phyloP scores from a whole-genome alignment of 2,113 vertebrate genomes.

The Salvelinus namaycush region DNA sequence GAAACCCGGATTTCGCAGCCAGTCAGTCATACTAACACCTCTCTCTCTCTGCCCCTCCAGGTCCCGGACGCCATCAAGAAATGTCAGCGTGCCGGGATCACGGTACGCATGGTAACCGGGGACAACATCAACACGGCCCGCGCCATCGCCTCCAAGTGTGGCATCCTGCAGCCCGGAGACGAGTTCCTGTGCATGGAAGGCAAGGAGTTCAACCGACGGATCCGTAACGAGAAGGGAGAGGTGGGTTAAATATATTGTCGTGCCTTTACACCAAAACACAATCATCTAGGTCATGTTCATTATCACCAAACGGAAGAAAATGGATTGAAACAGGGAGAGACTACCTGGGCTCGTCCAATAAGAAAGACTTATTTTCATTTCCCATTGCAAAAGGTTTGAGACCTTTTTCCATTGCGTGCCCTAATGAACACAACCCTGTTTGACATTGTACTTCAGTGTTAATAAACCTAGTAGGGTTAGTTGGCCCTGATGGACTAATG shows the following conservation, averaged over 20 bases:
- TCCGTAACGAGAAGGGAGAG: conserved; percentile 99
- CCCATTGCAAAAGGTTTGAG: no score
- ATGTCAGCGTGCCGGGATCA: conserved; percentile 96
- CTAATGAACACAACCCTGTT: no score
- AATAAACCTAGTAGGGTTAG: no score
- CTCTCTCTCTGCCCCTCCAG: conserved; percentile 57
- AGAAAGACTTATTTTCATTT: no score
- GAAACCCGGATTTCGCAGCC: no score
- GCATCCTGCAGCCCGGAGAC: conserved; percentile 92
- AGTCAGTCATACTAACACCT: no score
- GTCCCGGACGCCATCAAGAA: conserved; percentile 97
- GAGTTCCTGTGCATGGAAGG: conserved; percentile 96
- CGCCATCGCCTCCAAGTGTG: conserved; percentile 94
- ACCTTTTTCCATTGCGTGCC: no score
- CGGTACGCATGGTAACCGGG: conserved; percentile 98
- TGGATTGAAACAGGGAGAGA: no score
- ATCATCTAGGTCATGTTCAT: no score
- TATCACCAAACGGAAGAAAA: no score
- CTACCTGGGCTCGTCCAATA: no score
- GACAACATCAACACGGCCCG: conserved; percentile 98
- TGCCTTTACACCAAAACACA: background rate
- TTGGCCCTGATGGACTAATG: background rate
- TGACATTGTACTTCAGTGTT: no score
- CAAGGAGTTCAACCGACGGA: conserved; percentile 97
- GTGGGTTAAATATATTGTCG: conserved; percentile 61